phyloP scores from a whole-genome alignment of 2,797 vertebrate genomes.

The Pseudochirops cupreus region DNA sequence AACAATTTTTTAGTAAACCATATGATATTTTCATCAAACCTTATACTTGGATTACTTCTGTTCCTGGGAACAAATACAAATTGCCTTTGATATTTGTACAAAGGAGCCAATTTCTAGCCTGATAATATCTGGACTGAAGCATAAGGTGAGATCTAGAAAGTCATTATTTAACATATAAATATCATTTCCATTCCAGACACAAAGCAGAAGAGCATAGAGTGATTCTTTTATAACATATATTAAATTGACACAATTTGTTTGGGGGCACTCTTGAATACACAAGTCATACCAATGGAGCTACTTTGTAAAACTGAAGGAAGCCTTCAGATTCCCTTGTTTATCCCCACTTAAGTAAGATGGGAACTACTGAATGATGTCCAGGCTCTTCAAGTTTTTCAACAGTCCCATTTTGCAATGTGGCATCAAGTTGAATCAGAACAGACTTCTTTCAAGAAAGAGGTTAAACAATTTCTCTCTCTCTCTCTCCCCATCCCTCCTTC shows the following conservation, averaged over 20 bases:
- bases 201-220: not conserved
- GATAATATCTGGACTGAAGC: slow-evolving; percentile 55
- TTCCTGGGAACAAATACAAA: slow-evolving; percentile 33
- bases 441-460: slow-evolving; percentile 38
- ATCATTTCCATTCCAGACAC: slow-evolving; percentile 62
- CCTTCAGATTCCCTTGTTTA: not conserved
- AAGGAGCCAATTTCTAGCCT: slow-evolving; percentile 56
- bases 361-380: slow-evolving; percentile 48
- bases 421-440: slow-evolving; percentile 62
- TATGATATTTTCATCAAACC: not conserved
- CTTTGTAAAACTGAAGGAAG: not conserved
- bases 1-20: not conserved
- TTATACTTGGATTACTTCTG: slow-evolving; percentile 47
- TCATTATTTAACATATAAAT: not conserved
- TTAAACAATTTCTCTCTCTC: slow-evolving; percentile 16
- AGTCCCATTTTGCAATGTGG: slow-evolving; percentile 30
- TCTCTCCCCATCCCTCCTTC: too few relatives aligned
- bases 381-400: slow-evolving; percentile 9
- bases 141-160: slow-evolving; percentile 58
- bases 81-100: slow-evolving; percentile 56
- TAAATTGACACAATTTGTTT: slow-evolving; percentile 56
- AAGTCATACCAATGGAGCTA: not conserved
- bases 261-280: not conserved
- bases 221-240: slow-evolving; percentile 29
- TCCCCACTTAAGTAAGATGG: slow-evolving; percentile 23